Evolutionary conservation across 1,140 invertebrate genomes (phyloP).

Genomic region (Akabosia matsudoensis): DNA sequence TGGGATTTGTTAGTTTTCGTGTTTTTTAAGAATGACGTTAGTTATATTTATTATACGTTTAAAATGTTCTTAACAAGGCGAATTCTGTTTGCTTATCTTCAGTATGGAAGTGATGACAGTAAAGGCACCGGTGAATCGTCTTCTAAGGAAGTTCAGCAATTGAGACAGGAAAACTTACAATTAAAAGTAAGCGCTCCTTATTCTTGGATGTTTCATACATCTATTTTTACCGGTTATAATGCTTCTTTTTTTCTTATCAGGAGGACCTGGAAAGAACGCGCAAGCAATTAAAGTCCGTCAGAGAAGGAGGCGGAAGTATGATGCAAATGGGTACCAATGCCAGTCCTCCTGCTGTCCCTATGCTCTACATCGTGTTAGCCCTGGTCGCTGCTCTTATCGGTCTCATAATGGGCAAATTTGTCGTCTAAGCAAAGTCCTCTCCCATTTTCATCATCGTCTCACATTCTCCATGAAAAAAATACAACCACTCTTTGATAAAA

Average conservation of each 20-base stretch:
- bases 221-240: neutral
- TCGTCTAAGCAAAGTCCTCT: slow-evolving; percentile 50
- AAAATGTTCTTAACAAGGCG: too few species aligned
- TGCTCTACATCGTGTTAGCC: slow-evolving; percentile 53
- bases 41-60: too few species aligned
- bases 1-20: too few species aligned
- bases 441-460: neutral
- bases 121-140: slow-evolving; percentile 16
- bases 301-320: slow-evolving; percentile 41
- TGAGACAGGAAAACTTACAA: slow-evolving; percentile 38
- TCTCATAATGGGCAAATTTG: slow-evolving; percentile 55
- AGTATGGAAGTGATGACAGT: slow-evolving; percentile 27
- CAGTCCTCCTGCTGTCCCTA: slow-evolving; percentile 48
- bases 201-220: neutral
- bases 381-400: slow-evolving; percentile 52
- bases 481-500: slow-evolving; percentile 8
- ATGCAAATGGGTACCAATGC: slow-evolving; percentile 42
- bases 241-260: slow-evolving; percentile 35
- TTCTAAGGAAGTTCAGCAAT: slow-evolving; percentile 23
- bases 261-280: slow-evolving; percentile 48
- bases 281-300: slow-evolving; percentile 31
- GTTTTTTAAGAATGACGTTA: too few species aligned
- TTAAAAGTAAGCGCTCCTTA: slow-evolving; percentile 28
- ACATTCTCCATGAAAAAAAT: neutral
- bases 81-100: neutral